Conservation (phyloP, 2,888 invertebrate species). For the Palloptera scutellata region DNA sequence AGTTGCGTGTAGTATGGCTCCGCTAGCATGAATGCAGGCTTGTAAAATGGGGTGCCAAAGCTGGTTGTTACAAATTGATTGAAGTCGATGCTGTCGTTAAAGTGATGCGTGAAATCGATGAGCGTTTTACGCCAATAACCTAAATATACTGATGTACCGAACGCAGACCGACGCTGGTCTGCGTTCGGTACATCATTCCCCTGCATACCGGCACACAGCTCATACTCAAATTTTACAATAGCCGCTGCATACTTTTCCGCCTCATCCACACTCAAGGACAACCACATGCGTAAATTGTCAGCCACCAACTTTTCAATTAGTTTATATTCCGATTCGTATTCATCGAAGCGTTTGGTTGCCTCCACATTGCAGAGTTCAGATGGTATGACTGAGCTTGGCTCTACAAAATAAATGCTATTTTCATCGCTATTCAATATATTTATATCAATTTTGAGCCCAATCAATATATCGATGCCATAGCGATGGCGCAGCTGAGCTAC, state of each 20-base stretch:
- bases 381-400: conserved; percentile 53
- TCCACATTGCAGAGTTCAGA: conserved; percentile 45
- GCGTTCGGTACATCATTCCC: conserved; percentile 16
- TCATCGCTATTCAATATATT: conserved; percentile 52
- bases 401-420: conserved; percentile 54
- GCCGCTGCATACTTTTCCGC: conserved; percentile 50
- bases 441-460: conserved; percentile 54
- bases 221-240: conserved; percentile 54
- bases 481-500: conserved; percentile 46
- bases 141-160: neutral
- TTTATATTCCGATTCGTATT: conserved; percentile 44
- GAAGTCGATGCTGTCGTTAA: conserved; percentile 48
- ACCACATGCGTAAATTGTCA: conserved; percentile 52
- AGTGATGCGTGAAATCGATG: conserved; percentile 43
- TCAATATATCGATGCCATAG: conserved; percentile 56
- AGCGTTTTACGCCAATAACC: conserved; percentile 47
- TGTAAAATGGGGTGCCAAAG: conserved; percentile 45
- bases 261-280: conserved; percentile 45
- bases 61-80: conserved; percentile 49
- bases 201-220: conserved; percentile 50
- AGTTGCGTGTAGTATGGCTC: conserved; percentile 53
- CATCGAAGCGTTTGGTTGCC: conserved; percentile 40
- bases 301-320: conserved; percentile 47
- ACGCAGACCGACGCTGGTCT: conserved; percentile 11
- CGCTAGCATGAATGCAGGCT: conserved; percentile 55